phyloP scores from a whole-genome alignment of 2,888 invertebrate species.

The Pachycephus smyrnensis region DNA sequence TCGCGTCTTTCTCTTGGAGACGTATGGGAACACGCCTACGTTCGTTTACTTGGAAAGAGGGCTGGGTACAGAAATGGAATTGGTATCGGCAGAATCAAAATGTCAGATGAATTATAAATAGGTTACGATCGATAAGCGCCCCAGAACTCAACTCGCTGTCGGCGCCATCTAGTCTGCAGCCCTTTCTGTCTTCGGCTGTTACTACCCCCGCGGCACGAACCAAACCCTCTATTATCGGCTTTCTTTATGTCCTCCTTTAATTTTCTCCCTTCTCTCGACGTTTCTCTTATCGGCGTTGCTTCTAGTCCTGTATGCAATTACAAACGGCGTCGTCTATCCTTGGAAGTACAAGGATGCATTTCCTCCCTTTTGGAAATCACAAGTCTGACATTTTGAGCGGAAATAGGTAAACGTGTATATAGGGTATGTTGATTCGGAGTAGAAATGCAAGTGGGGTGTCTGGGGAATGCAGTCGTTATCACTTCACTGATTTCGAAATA shows the following conservation, averaged over 20 bases:
- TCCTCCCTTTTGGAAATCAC: too few species aligned
- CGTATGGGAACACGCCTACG: conserved; percentile 16
- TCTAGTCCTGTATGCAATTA: too few species aligned
- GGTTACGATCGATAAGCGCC: conserved; percentile 61
- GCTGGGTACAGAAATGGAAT: conserved; percentile 33
- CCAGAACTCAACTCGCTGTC: conserved; percentile 43
- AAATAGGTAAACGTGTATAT: too few species aligned
- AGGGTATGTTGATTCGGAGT: too few species aligned
- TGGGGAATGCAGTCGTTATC: too few species aligned
- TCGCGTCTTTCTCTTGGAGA: conserved; percentile 17
- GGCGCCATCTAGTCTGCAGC: conserved; percentile 62
- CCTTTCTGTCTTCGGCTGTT: conserved; percentile 47
- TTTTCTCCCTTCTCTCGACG: background rate
- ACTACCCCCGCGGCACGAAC: conserved; percentile 19
- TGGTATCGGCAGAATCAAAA: conserved; percentile 57
- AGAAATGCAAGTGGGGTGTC: too few species aligned
- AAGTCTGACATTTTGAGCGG: too few species aligned
- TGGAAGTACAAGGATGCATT: too few species aligned
- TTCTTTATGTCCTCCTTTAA: background rate
- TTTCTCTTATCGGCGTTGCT: background rate
- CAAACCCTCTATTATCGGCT: background rate
- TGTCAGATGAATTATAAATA: conserved; percentile 63
- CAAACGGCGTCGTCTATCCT: too few species aligned
- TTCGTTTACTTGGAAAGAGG: background rate
- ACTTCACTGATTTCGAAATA: too few species aligned